Conservation (phyloP, 2,797 vertebrate genomes). For the Pangasius mekongensis region DNA sequence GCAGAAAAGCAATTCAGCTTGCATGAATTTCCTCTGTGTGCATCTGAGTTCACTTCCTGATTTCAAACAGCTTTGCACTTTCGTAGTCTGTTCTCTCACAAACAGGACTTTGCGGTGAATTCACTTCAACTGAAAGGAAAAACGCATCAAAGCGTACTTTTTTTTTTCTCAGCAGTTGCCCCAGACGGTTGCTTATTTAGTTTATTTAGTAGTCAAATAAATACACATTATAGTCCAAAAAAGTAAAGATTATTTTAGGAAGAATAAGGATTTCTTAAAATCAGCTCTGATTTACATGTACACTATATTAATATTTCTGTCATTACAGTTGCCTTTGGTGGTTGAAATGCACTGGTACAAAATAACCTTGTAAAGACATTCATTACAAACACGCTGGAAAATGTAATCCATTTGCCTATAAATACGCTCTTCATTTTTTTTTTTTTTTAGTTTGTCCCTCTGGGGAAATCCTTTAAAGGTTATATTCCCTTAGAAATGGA, state of each 20-base stretch:
- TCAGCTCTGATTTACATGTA: not conserved
- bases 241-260: not conserved
- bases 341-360: not conserved
- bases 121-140: slow-evolving; percentile 49
- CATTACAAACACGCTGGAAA: not conserved
- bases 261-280: not conserved
- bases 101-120: slow-evolving; percentile 62
- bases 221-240: no score
- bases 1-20: slow-evolving; percentile 57
- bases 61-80: slow-evolving; percentile 60
- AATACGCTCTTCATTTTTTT: not conserved
- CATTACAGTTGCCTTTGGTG: not conserved
- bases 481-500: not conserved
- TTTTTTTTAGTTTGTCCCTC: not conserved
- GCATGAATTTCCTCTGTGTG: slow-evolving; percentile 74
- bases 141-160: not conserved
- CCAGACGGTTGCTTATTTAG: not conserved
- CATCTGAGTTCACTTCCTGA: slow-evolving; percentile 77
- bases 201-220: not conserved
- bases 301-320: not conserved
- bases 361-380: slow-evolving; percentile 1
- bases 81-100: slow-evolving; percentile 44
- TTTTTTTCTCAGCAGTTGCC: not conserved
- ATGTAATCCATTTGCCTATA: not conserved
- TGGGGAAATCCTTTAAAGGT: not conserved